Evolutionary conservation across 2,888 invertebrate genomes (phyloP), one percentile per base, ranked within the genome.

Genomic region (Tipula confusa): DNA sequence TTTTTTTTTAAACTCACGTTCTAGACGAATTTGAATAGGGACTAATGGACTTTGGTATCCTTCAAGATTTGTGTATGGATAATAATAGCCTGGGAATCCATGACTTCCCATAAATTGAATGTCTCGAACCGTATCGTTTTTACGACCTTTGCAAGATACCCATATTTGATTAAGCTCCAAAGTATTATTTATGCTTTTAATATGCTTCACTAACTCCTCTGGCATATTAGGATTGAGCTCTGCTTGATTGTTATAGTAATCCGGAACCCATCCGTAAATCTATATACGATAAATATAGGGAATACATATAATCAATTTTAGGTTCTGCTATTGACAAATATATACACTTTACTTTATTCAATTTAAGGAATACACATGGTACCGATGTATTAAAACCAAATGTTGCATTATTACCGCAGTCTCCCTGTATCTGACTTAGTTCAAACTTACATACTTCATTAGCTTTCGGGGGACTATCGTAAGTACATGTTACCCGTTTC

Each of bases 351-450:
- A 94, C 95, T 90, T 93, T 94, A 89, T 97, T 97, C 83, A 97
- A 89, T 88, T 97, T 97, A 84, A 97, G 91, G 86, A 96, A 93
- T 85, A 97, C 90, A 88, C 97, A 97, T 4, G 97, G 97, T 48
- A 92, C 91, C 13, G 94, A 93, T 81, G 91, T 90, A 84, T 92
- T 91, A 88, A 93, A 97, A 9, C 96, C 95, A 87, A 93, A 97
- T 13, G 88, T 86, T 5, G 90, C 87, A 0, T 86, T 85, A 0
- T 89, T 87, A 0, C 91, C 89, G 86, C 94, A 94, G 1, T 89
- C 88, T 0, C 91, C 92, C 86, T 92, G 91, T 1, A 9, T 0
- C 7, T 87, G 84, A 0, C 88, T 86, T 0, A 90, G 85, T 79
- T 88, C 87, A 0, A 92, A 87, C 43, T 91, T 89, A 85, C 94